Evolutionary conservation across 1,140 invertebrate species (phyloP).

Genomic region (Oscheius sp.): DNA sequence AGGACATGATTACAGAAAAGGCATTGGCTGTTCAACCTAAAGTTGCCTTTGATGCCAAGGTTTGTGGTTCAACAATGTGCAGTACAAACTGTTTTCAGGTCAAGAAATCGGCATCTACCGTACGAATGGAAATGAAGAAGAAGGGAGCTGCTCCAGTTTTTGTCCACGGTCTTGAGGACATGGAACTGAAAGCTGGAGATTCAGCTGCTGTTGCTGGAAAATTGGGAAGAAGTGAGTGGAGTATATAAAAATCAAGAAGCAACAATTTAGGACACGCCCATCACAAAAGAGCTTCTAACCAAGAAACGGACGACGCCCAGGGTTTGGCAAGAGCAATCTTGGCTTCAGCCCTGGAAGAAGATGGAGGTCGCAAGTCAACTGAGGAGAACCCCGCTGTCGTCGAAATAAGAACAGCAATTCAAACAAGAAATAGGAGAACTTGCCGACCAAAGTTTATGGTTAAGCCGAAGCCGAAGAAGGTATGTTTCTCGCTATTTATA

Average conservation of each 20-base stretch:
- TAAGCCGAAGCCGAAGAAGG: conserved; percentile 56
- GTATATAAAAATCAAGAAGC: conserved; percentile 1
- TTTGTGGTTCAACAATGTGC: conserved; percentile 5
- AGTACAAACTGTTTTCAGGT: conserved; percentile 5
- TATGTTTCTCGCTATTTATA: background rate
- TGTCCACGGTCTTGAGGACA: conserved; percentile 52
- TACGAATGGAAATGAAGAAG: conserved; percentile 37
- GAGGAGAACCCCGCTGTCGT: conserved; percentile 41
- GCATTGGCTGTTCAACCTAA: conserved; percentile 27
- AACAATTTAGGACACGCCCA: conserved; percentile 1
- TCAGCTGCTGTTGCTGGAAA: conserved; percentile 56
- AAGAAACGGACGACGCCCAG: conserved; percentile 38
- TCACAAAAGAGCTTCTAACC: background rate
- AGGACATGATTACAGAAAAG: conserved; percentile 21
- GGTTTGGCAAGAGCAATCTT: conserved; percentile 32
- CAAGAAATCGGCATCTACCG: conserved; percentile 24
- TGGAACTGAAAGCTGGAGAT: conserved; percentile 53
- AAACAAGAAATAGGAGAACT: conserved; percentile 37
- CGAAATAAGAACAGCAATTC: conserved; percentile 47
- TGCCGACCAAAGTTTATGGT: conserved; percentile 57
- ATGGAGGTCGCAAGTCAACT: background rate
- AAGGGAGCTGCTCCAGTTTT: conserved; percentile 54
- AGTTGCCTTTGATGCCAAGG: conserved; percentile 26
- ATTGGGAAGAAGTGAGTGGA: conserved; percentile 32
- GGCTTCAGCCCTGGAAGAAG: conserved; percentile 1